phyloP scores from a whole-genome alignment of 2,888 invertebrate species.

The Plagodis pulveraria region DNA sequence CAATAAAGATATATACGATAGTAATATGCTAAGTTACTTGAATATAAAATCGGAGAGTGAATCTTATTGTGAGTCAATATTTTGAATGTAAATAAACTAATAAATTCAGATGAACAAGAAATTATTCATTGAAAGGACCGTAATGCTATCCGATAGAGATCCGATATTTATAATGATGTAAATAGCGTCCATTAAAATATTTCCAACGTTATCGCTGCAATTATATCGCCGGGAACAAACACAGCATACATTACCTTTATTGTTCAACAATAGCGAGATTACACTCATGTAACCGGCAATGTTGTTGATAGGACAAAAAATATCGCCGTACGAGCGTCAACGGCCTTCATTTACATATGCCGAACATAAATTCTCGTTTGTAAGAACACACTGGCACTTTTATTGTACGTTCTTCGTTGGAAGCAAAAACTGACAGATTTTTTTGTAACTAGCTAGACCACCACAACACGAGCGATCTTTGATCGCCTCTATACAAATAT shows the following conservation, averaged over 20 bases:
- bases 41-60: constrained; percentile 20
- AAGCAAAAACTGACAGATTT: constrained; percentile 69
- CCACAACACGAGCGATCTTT: constrained; percentile 64
- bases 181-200: constrained; percentile 37
- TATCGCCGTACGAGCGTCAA: constrained; percentile 58
- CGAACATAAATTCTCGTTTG: constrained; percentile 83
- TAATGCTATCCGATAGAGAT: constrained; percentile 35
- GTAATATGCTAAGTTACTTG: constrained; percentile 6
- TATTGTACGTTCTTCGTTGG: constrained; percentile 76
- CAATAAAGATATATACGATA: not conserved
- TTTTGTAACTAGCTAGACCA: constrained; percentile 65
- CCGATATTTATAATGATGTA: constrained; percentile 36
- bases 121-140: constrained; percentile 32
- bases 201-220: constrained; percentile 34
- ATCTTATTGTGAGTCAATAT: constrained; percentile 28
- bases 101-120: constrained; percentile 30
- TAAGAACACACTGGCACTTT: constrained; percentile 82
- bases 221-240: constrained; percentile 34
- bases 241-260: constrained; percentile 52
- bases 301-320: constrained; percentile 55
- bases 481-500: constrained; percentile 77
- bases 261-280: constrained; percentile 52
- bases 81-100: constrained; percentile 27
- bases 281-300: constrained; percentile 49
- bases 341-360: constrained; percentile 77